Conservation (phyloP, 2,888 invertebrate species). For the Caenorhabditis japonica region DNA sequence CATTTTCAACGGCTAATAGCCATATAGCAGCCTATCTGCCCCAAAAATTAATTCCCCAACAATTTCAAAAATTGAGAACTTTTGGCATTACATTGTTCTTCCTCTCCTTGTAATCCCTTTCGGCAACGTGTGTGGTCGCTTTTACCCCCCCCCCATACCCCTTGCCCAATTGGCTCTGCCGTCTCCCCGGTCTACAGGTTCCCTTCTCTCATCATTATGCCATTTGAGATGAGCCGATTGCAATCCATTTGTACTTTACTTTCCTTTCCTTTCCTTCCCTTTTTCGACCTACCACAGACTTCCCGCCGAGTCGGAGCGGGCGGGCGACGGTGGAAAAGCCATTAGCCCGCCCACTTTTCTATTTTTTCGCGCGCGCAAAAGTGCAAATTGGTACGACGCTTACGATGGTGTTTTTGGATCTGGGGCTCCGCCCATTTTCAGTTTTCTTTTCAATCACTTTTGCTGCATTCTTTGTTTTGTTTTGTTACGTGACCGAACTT, state of each 20-base stretch:
- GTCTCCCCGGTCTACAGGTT: background rate
- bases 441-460: too few species aligned
- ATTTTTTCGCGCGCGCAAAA: conserved; percentile 8
- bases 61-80: too few species aligned
- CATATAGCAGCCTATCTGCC: too few species aligned
- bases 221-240: conserved; percentile 52
- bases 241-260: conserved; percentile 52
- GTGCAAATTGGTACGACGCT: conserved; percentile 25
- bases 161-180: conserved; percentile 13
- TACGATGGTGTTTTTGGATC: conserved; percentile 18
- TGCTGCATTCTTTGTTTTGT: too few species aligned
- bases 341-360: too few species aligned
- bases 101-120: conserved; percentile 41
- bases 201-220: conserved; percentile 46
- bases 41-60: too few species aligned
- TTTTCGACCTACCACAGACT: conserved; percentile 19
- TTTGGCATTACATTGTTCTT: too few species aligned
- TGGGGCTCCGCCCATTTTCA: too few species aligned
- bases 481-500: too few species aligned
- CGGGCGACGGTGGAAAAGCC: too few species aligned
- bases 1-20: too few species aligned
- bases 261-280: too few species aligned
- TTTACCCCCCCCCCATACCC: conserved; percentile 19
- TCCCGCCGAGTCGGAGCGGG: background rate
- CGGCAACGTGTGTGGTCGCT: conserved; percentile 45